Evolutionary conservation across 1,140 invertebrate genomes (phyloP).

Genomic region (Penaeus japonicus): DNA sequence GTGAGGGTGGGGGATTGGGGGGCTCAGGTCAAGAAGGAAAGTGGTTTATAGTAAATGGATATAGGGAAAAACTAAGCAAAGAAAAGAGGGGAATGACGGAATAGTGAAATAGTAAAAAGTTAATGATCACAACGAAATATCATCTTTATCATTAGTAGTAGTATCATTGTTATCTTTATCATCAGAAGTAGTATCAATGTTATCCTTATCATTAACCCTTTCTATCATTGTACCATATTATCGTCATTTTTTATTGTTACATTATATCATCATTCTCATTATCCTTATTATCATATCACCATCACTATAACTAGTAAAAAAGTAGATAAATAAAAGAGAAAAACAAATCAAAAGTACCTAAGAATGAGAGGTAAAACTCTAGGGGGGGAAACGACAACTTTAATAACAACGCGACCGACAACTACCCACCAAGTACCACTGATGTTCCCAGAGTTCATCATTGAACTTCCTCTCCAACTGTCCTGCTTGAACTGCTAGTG

Average conservation of each 20-base stretch:
- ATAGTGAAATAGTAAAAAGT: background rate
- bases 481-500: background rate
- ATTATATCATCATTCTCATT: too few relatives aligned
- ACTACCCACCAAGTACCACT: constrained; percentile 89
- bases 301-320: too few relatives aligned
- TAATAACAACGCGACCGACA: background rate
- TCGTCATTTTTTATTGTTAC: too few relatives aligned
- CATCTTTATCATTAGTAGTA: too few relatives aligned
- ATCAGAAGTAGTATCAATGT: too few relatives aligned
- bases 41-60: background rate
- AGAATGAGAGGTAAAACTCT: background rate
- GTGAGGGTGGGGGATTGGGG: background rate
- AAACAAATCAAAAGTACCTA: background rate
- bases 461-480: constrained; percentile 70
- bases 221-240: too few relatives aligned
- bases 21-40: background rate
- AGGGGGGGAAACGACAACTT: background rate
- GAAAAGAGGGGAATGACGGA: background rate
- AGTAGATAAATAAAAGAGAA: too few relatives aligned
- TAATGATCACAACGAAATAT: too few relatives aligned
- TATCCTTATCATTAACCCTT: too few relatives aligned
- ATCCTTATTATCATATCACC: too few relatives aligned
- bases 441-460: constrained; percentile 84
- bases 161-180: too few relatives aligned
- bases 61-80: background rate